Percentiles rank a stretch among this genome's conserved stretches.
phyloP scores from a whole-genome alignment of 2,888 invertebrate species.

The Drosophila suboccidentalis region DNA sequence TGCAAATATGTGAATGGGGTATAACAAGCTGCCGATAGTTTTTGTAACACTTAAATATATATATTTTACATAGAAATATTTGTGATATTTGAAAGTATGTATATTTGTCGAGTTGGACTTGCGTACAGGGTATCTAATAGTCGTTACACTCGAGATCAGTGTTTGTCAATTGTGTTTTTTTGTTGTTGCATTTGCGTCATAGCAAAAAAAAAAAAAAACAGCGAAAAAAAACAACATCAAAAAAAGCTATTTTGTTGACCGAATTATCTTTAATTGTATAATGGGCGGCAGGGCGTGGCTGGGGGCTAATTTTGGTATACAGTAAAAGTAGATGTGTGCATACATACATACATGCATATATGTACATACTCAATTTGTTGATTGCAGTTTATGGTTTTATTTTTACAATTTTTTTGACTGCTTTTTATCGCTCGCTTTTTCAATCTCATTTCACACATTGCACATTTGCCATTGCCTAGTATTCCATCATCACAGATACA shows the following conservation, averaged over 20 bases:
- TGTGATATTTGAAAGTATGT: background rate
- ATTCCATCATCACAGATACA: constrained; percentile 33
- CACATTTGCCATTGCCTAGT: constrained; percentile 45
- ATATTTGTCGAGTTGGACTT: background rate
- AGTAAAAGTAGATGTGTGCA: constrained; percentile 3
- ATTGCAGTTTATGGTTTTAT: constrained; percentile 16
- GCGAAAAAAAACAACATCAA: background rate
- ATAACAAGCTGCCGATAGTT: background rate
- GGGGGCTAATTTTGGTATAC: constrained; percentile 18
- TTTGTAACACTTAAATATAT: background rate
- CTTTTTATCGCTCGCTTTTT: constrained; percentile 35
- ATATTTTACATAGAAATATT: background rate
- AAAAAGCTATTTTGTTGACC: constrained; percentile 21
- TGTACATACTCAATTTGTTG: constrained; percentile 11
- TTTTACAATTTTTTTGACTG: constrained; percentile 28
- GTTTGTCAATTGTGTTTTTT: constrained; percentile 1
- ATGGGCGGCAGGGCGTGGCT: constrained; percentile 35
- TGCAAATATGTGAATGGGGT: background rate
- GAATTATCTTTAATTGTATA: constrained; percentile 33
- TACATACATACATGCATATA: background rate
- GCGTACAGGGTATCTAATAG: constrained; percentile 1
- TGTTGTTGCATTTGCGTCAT: constrained; percentile 52
- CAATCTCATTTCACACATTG: constrained; percentile 46
- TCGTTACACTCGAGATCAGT: background rate
- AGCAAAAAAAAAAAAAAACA: too few species aligned